Base-by-base conservation (phyloP, 53 echinoderm and acorn worm genomes). In the Actinopyga echinites region DNA sequence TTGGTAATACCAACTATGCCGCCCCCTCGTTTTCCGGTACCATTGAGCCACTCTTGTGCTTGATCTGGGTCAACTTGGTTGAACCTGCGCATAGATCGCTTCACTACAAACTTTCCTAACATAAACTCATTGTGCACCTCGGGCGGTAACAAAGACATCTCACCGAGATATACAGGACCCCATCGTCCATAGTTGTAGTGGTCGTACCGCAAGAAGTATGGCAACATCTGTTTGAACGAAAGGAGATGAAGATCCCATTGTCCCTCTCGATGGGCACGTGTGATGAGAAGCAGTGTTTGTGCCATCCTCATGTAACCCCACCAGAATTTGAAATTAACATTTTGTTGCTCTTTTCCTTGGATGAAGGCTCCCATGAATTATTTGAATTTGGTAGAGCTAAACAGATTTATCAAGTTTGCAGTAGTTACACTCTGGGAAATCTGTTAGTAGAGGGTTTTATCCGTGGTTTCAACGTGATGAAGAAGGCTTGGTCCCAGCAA, bases 121-220 rank as follows among this genome's bases (percentile, higher is more conserved):
- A 5, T 4, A 59, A 59, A 59, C 60, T 59, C 60, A 5, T 4
- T 24, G 3, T 5, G 9, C 9, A 59, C 60, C 3, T 3, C 37
- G 3, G 37, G 4, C 7, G 37, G 37, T 7, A 37, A 37, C 37
- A 28, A 61, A 30, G 82, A 26, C 89, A 89, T 89, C 63, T 89
- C 85, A 29, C 67, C 81, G 19, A 89, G 44, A 25, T 89, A 89
- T 19, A 86, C 64, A 8, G 86, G 45, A 60, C 85, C 90, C 90
- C 90, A 86, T 81, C 74, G 64, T 2, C 75, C 86, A 83, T 90
- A 90, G 26, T 90, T 73, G 9, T 25, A n/a, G 52, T 90, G 90
- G 61, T 90, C 86, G 73, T 82, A 90, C 26, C 74, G 38, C 7
- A 82, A 19, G 54, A 90, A 82, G 82, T 60, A 82, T 10, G 86